Percentiles rank a stretch among this genome's conserved stretches.
Evolutionary conservation across 2,888 invertebrate species (phyloP).

Genomic region (Drosophila antonietae): DNA sequence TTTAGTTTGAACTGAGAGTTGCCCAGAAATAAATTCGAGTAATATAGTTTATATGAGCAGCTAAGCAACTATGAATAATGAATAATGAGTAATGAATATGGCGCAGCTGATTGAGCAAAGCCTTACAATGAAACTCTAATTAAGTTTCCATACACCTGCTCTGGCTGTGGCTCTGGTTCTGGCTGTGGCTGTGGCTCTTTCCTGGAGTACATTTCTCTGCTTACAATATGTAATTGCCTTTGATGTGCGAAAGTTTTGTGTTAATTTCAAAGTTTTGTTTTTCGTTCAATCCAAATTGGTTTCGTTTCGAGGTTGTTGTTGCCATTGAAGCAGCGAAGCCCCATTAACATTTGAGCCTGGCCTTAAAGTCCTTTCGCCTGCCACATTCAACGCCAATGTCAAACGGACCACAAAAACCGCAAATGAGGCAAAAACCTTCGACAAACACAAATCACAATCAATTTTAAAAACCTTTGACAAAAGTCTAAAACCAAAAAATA

Average conservation of each 20-base stretch:
- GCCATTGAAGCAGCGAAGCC: neutral
- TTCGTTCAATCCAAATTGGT: slow-evolving; percentile 4
- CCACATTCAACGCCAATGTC: neutral
- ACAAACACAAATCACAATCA: slow-evolving; percentile 48
- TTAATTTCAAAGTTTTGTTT: slow-evolving; percentile 41
- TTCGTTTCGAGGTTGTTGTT: neutral
- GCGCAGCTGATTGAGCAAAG: neutral
- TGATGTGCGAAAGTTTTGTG: slow-evolving; percentile 37
- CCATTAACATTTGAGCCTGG: neutral
- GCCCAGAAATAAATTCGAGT: neutral
- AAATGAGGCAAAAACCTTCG: slow-evolving; percentile 31
- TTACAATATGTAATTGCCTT: slow-evolving; percentile 41
- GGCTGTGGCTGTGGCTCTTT: neutral
- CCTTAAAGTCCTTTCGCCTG: slow-evolving; percentile 13
- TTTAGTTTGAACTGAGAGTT: neutral
- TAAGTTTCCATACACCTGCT: neutral
- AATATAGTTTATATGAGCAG: neutral
- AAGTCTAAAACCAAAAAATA: slow-evolving; percentile 2
- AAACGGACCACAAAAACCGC: slow-evolving; percentile 33
- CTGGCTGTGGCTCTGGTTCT: neutral
- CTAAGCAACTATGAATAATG: neutral
- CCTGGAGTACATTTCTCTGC: neutral
- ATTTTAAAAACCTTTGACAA: slow-evolving; percentile 14
- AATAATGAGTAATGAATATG: neutral
- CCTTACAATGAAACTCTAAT: slow-evolving; percentile 16